Evolutionary conservation across 2,888 invertebrate species (phyloP).

Genomic region (Eupithecia subfuscata): DNA sequence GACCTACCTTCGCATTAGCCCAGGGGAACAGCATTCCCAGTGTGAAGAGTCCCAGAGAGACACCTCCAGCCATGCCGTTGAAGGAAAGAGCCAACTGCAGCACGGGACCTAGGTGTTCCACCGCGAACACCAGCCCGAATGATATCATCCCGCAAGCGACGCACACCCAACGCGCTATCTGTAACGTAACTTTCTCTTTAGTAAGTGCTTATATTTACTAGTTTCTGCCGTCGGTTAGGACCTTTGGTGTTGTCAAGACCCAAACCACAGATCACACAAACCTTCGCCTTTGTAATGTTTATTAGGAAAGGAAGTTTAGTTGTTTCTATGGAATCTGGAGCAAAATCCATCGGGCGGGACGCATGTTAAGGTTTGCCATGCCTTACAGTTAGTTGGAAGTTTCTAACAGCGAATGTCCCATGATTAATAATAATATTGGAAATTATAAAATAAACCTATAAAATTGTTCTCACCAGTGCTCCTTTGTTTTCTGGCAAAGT

Average conservation of each 20-base stretch:
- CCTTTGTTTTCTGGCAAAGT: slow-evolving; percentile 90
- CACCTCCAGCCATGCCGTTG: slow-evolving; percentile 95
- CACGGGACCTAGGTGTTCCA: slow-evolving; percentile 94
- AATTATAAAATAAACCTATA: background rate
- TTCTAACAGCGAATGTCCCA: background rate
- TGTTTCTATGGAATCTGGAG: background rate
- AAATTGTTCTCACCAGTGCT: slow-evolving; percentile 85
- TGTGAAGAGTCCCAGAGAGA: slow-evolving; percentile 93
- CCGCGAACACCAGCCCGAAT: slow-evolving; percentile 92
- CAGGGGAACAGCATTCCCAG: slow-evolving; percentile 95
- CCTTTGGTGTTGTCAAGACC: background rate
- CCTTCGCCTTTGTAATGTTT: background rate
- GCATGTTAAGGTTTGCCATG: too few species aligned
- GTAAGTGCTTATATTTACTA: background rate
- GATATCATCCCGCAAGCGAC: slow-evolving; percentile 89
- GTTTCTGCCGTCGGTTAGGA: background rate
- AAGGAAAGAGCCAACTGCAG: slow-evolving; percentile 94
- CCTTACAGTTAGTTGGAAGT: background rate
- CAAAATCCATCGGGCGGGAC: background rate
- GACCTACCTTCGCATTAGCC: slow-evolving; percentile 89
- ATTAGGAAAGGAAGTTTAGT: background rate
- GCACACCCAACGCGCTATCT: slow-evolving; percentile 86
- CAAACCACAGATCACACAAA: background rate
- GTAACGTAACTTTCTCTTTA: slow-evolving; percentile 23
- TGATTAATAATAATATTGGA: background rate